Base-by-base conservation (phyloP, 2,797 vertebrate species). In the Diplodus sargus region DNA sequence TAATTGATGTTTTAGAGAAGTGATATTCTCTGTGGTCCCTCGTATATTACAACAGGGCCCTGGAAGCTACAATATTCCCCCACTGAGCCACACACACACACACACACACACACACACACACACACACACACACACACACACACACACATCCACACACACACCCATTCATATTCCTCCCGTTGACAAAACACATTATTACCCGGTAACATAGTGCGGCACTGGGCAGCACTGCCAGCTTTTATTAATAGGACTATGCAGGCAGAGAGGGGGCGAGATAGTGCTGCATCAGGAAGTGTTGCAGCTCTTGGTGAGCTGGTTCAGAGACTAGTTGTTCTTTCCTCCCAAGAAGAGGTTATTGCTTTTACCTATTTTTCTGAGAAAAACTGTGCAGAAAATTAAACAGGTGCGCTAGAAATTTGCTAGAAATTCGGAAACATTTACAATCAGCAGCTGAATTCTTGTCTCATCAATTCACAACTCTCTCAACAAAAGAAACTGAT, bases 181-280 rank as follows among this genome's bases (percentile, higher is more conserved):
- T 91, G 90, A 93, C 90, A 92, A 90, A 93, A 89, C 76, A 86
- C 89, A 91, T 93, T 89, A 92, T 87, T 91, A 88, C 85, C 81
- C 58, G 49, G 84, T 86, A 93, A 89, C 85, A 88, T 70, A 86
- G 84, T 86, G 87, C 85, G 69, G 89, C 75, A 68, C 76, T 81
- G 85, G 90, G 88, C 75, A 82, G 74, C 69, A 51, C 80, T 84
- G 88, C 76, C 79, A 88, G 86, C 69, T 86, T 90, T 92, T 93
- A 92, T 93, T 91, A 93, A 93, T 92, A 91, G 87, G 82, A 48
- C 80, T 66, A 67, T 80, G 83, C 84, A 87, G 85, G 74, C 73
- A 74, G 61, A 58, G 77, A 59, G 76, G 52, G 70, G 51, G 49
- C 56, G 2, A 62, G 78, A 85, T 72, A 77, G 69, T 73, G 77